phyloP scores from a whole-genome alignment of 2,113 vertebrate genomes.

The Grammatotria lemairii region DNA sequence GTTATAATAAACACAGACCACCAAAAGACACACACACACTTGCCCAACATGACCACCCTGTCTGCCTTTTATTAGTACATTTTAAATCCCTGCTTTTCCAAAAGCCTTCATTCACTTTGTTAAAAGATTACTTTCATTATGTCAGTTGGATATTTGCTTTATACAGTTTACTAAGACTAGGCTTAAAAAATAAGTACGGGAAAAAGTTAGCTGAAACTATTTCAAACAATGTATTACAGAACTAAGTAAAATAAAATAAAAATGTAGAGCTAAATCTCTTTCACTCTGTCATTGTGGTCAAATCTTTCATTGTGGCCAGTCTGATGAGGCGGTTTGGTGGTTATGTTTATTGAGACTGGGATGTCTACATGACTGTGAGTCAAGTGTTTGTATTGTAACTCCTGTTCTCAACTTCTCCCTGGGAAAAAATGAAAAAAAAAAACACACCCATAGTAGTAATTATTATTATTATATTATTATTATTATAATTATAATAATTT shows the following conservation, averaged over 20 bases:
- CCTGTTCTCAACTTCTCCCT: background rate
- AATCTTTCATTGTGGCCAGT: background rate
- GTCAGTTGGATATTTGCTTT: background rate
- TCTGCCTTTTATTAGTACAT: conserved; percentile 6
- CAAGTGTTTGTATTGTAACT: background rate
- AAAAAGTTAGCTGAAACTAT: background rate
- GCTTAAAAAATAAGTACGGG: background rate
- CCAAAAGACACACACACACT: background rate
- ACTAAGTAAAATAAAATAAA: background rate
- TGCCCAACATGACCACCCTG: background rate
- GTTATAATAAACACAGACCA: conserved; percentile 32
- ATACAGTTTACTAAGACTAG: background rate
- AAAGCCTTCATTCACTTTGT: background rate
- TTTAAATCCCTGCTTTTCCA: background rate
- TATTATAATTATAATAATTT: rapidly evolving
- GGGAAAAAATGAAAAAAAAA: rapidly evolving
- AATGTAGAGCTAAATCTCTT: background rate
- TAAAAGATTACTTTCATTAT: background rate
- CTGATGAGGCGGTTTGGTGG: background rate
- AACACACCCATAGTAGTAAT: background rate
- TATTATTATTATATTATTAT: rapidly evolving
- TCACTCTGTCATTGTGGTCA: background rate
- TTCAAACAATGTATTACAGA: background rate
- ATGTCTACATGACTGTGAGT: background rate
- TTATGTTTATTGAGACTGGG: background rate